A percentile compares a stretch with the other conserved stretches of the same genome.
Evolutionary conservation across 2,113 vertebrate genomes (phyloP).

Genomic region (Carollia perspicillata): DNA sequence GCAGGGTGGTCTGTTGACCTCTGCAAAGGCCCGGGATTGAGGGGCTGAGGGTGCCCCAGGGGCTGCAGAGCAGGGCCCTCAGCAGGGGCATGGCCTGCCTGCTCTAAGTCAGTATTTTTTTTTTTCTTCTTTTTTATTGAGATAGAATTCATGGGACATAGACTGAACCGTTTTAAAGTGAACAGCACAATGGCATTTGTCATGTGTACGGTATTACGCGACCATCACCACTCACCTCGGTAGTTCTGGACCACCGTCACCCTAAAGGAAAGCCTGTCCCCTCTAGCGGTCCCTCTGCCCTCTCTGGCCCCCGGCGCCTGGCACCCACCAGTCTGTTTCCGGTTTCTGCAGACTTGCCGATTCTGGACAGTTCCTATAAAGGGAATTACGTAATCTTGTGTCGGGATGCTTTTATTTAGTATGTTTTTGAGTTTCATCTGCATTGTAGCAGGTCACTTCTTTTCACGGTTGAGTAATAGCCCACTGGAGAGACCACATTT

Average conservation of each 20-base stretch:
- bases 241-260: background rate
- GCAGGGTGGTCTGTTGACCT: fast-evolving
- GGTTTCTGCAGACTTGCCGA: no score
- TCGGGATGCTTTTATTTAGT: background rate
- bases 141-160: background rate
- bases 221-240: no score
- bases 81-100: background rate
- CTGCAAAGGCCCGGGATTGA: background rate
- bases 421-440: background rate
- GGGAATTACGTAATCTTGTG: background rate
- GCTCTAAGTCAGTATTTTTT: background rate
- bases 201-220: background rate
- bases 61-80: background rate
- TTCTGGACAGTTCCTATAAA: no score
- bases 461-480: background rate
- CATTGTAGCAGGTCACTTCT: background rate
- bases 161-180: background rate
- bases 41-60: fast-evolving
- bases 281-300: background rate
- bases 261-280: background rate
- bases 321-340: no score
- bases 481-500: background rate
- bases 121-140: background rate
- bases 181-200: background rate
- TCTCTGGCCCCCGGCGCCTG: no score